Conservation (phyloP, 1,140 invertebrate species). For the Brachionus rotundiformis region DNA sequence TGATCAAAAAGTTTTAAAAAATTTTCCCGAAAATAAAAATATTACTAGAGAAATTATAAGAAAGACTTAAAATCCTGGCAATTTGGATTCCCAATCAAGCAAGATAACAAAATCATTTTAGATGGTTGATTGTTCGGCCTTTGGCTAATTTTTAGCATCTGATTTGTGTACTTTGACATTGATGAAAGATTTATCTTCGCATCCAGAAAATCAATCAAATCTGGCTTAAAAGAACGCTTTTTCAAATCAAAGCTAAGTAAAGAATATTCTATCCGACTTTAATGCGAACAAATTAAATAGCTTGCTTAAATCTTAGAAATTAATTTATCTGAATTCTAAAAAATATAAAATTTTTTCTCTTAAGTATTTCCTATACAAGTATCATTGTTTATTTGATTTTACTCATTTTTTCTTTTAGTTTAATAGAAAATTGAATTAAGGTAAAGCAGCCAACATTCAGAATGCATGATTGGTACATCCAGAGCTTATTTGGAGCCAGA, state of each 20-base stretch:
- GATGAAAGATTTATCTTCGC: constrained; percentile 1
- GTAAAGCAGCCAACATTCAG: neutral
- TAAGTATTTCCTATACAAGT: neutral
- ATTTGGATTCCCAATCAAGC: too few relatives aligned
- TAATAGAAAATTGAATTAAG: neutral
- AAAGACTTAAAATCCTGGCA: too few relatives aligned
- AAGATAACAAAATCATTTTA: too few relatives aligned
- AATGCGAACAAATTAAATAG: neutral
- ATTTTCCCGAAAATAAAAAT: too few relatives aligned
- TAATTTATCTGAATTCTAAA: neutral
- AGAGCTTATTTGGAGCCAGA: neutral
- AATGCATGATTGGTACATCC: constrained; percentile 36
- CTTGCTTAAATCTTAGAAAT: neutral
- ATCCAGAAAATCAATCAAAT: neutral
- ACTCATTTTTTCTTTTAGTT: neutral
- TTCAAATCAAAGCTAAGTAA: neutral
- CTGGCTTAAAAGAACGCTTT: neutral
- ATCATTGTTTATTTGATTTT: neutral
- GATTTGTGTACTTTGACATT: constrained; percentile 2
- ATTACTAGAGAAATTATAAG: too few relatives aligned
- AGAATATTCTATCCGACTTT: neutral
- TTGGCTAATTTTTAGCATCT: neutral
- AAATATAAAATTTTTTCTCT: neutral
- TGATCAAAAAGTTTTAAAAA: too few relatives aligned
- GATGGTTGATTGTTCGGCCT: too few relatives aligned